Evolutionary conservation across 2,113 vertebrate genomes (phyloP).

Genomic region (Galeopterus variegatus): DNA sequence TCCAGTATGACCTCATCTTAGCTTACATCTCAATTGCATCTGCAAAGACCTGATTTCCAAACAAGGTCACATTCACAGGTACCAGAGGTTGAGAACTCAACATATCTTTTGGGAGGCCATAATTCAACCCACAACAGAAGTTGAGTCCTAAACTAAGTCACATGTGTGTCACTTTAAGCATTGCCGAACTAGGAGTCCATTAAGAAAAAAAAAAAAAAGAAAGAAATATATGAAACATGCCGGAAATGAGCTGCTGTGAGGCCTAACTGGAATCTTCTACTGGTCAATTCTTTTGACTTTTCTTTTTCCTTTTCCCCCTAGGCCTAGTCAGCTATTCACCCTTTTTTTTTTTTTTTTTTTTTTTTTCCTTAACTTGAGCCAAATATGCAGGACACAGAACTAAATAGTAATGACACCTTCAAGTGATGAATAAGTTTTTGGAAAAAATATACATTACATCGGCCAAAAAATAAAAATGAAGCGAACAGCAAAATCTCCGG

Average conservation of each 20-base stretch:
- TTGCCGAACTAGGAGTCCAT: neutral
- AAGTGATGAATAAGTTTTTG: conserved; percentile 45
- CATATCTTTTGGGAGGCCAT: neutral
- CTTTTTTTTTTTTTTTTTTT: neutral
- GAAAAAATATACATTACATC: accelerated
- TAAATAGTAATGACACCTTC: neutral
- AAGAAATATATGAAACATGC: neutral
- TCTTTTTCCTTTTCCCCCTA: neutral
- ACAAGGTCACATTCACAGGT: neutral
- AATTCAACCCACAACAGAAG: neutral
- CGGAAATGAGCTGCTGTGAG: neutral
- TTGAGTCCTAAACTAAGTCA: neutral
- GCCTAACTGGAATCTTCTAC: neutral
- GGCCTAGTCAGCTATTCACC: neutral
- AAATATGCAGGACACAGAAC: conserved; percentile 36
- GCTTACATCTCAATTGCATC: neutral
- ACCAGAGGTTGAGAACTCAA: neutral
- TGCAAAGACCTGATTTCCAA: neutral
- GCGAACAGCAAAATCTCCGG: neutral
- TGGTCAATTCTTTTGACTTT: neutral
- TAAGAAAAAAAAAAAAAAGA: neutral
- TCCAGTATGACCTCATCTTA: neutral
- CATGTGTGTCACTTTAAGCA: neutral
- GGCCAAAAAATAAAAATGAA: neutral
- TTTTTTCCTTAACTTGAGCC: conserved; percentile 30